phyloP scores from a whole-genome alignment of 2,888 invertebrate species.

The Orchesella flavescens region DNA sequence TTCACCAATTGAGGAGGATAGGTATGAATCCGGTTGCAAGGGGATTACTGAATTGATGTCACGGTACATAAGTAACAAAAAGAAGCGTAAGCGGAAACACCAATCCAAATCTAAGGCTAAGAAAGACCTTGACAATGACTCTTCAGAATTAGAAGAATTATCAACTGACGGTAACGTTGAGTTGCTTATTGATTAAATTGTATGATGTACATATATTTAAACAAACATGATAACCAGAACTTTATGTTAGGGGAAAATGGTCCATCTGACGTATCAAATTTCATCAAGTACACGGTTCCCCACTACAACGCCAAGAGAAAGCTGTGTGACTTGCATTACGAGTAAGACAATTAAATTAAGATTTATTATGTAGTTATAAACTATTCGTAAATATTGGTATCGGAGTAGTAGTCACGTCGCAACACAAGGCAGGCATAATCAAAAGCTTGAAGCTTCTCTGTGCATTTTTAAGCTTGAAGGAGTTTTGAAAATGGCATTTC shows the following conservation, averaged over 20 bases:
- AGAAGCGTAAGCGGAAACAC: not conserved
- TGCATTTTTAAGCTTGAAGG: too few species aligned
- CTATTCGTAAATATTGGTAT: too few species aligned
- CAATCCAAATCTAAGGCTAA: not conserved
- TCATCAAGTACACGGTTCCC: not conserved
- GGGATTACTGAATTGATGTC: not conserved
- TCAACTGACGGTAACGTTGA: not conserved
- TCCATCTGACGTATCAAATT: not conserved
- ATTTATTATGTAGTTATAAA: too few species aligned
- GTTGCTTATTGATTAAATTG: too few species aligned
- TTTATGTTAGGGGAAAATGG: not conserved
- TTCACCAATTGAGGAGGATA: not conserved
- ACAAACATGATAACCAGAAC: too few species aligned
- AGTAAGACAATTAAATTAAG: slow-evolving; percentile 8
- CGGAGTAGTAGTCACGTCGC: too few species aligned
- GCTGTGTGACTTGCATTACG: slow-evolving; percentile 16
- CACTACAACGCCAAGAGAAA: slow-evolving; percentile 16
- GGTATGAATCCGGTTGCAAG: not conserved
- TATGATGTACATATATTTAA: too few species aligned
- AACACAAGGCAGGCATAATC: too few species aligned
- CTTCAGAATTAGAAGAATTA: not conserved
- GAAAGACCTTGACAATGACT: not conserved
- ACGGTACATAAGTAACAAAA: not conserved
- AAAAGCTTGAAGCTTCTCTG: too few species aligned
- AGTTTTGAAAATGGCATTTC: slow-evolving; percentile 3